These are phyloP conservation scores for Xestobium rufovillosum DNA, from an alignment of 2,888 invertebrate species.

Conservation along the genomic window DNA sequence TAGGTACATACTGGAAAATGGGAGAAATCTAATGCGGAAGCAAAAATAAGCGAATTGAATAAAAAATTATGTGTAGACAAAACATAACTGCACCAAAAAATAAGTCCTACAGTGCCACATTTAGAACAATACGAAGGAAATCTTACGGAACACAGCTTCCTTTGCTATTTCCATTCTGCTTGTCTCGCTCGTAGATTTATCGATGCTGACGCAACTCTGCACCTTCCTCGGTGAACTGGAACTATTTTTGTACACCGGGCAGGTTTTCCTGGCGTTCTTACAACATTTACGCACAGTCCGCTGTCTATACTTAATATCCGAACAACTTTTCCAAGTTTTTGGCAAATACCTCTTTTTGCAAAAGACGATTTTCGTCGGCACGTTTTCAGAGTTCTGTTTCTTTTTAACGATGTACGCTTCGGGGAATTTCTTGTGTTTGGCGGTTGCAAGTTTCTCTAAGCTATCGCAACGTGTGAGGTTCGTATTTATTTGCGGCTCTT, in stretches of 20 bases:
- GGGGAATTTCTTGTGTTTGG: constrained; percentile 40
- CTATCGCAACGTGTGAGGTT: constrained; percentile 44
- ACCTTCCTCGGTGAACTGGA: constrained; percentile 33
- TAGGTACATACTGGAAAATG: too few relatives aligned
- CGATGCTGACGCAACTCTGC: constrained; percentile 38
- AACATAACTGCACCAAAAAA: too few relatives aligned
- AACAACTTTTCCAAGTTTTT: constrained; percentile 42
- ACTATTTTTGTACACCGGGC: constrained; percentile 36
- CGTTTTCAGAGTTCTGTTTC: constrained; percentile 23
- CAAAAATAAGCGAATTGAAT: too few relatives aligned
- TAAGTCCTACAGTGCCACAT: too few relatives aligned
- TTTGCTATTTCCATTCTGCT: too few relatives aligned
- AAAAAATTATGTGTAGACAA: too few relatives aligned
- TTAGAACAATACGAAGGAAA: too few relatives aligned
- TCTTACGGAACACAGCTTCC: too few relatives aligned
- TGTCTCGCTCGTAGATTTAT: too few relatives aligned
- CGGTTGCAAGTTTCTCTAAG: constrained; percentile 37
- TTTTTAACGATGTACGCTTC: constrained; percentile 41
- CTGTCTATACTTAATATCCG: constrained; percentile 36
- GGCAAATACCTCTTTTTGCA: constrained; percentile 33
- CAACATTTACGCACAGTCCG: constrained; percentile 40
- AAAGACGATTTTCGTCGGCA: constrained; percentile 33
- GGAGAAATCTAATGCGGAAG: too few relatives aligned
- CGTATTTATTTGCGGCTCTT: too few relatives aligned
- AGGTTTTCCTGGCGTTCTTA: constrained; percentile 39